Evolutionary conservation across 2,113 vertebrate species (phyloP), one percentile per base, ranked within the genome.

Genomic region (Brachyhypopomus occidentalis): DNA sequence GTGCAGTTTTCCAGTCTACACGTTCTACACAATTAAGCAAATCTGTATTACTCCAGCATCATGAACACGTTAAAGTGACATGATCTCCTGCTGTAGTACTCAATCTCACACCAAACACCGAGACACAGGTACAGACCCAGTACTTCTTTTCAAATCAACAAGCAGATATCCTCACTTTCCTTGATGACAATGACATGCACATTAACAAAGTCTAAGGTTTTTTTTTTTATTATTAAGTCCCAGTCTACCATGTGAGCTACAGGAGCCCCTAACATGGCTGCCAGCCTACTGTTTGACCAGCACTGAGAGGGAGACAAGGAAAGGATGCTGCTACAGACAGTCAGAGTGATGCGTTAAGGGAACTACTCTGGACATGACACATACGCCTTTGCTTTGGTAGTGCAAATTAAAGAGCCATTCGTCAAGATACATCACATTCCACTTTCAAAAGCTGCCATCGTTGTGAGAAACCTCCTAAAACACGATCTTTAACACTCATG

Each of bases 271-370:
- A 6, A 8, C 9, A 22, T 9, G 5, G 3, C 30, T 36, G 30
- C 64, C 2, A 22, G 7, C 30, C 64, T 67, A 1, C 5, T 20
- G 17, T 34, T 66, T 30, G 19, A 22, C 19, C 58, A 6, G 58
- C 36, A 1, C 30, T 16, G 30, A 67, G 34, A 67, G 66, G 92
- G 27, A 58, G 59, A 45, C 34, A 59, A 41, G 36, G 38, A 22
- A 9, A 34, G 9, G 34, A 70, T 9, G 34, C 34, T 69, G 9
- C 19, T 20, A 36, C 30, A 69, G 6, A 70, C 66, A 41, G 4
- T 9, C 8, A 41, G n/a, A 70, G n/a, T 70, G 36, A 70, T 70
- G 20, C 3, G 8, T 69, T 69, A 41, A 34, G 36, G 66, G 36
- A 41, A 41, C 66, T 70, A 41, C 19, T 70, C 66, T 70, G 30